phyloP scores from a whole-genome alignment of 1,140 invertebrate genomes.

The Drosophila ananassae region DNA sequence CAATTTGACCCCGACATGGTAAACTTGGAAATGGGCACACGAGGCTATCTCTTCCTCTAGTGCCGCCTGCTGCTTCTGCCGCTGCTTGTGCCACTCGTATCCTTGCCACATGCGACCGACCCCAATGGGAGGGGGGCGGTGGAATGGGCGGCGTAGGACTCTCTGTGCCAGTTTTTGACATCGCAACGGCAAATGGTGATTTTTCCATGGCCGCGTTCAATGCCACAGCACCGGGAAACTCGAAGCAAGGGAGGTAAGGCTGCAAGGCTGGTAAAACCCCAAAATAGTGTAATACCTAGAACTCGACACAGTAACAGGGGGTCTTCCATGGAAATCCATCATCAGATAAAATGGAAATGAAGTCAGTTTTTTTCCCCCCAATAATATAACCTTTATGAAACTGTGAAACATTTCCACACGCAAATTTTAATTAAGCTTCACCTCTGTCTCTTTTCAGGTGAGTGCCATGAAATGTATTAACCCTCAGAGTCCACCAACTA shows the following conservation, averaged over 20 bases:
- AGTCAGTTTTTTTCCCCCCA: not conserved
- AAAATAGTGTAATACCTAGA: slow-evolving; percentile 15
- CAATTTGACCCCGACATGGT: slow-evolving; percentile 79
- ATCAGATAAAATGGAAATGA: not conserved
- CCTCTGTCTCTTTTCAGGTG: slow-evolving; percentile 49
- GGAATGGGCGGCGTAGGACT: not conserved
- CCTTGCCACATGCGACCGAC: slow-evolving; percentile 49
- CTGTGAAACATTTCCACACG: slow-evolving; percentile 4
- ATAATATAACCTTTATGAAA: slow-evolving; percentile 1
- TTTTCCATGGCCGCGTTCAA: slow-evolving; percentile 43
- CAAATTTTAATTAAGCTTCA: slow-evolving; percentile 45
- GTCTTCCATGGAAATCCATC: slow-evolving; percentile 1
- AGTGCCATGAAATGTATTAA: slow-evolving; percentile 49
- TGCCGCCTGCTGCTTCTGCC: not conserved
- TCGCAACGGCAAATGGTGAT: slow-evolving; percentile 1
- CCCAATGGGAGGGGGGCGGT: not conserved
- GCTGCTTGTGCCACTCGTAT: slow-evolving; percentile 3
- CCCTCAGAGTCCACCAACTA: not conserved
- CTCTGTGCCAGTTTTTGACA: slow-evolving; percentile 60
- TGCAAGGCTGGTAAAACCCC: not conserved
- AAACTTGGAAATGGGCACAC: slow-evolving; percentile 78
- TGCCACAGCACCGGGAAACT: slow-evolving; percentile 32
- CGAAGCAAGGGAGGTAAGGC: not conserved
- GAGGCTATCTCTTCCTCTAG: slow-evolving; percentile 56
- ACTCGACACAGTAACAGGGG: slow-evolving; percentile 6